phyloP scores from a whole-genome alignment of 1,140 invertebrate species.

The Octopus sinensis region DNA sequence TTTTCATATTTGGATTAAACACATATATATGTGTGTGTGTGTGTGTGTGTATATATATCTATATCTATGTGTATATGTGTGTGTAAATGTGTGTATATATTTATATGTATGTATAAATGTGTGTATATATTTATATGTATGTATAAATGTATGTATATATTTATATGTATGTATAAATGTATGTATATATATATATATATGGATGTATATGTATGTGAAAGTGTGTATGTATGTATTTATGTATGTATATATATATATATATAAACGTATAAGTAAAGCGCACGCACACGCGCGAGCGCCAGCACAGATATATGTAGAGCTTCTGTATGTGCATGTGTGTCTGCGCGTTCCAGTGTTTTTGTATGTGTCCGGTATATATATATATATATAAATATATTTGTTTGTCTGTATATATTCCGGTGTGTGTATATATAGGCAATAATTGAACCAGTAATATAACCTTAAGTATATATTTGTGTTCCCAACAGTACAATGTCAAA shows the following conservation, averaged over 20 bases:
- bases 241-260: neutral
- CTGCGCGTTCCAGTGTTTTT: too few species aligned
- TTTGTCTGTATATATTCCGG: too few species aligned
- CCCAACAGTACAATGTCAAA: too few species aligned
- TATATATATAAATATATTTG: too few species aligned
- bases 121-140: neutral
- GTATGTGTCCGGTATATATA: too few species aligned
- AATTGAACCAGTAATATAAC: too few species aligned
- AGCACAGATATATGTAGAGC: too few species aligned
- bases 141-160: neutral
- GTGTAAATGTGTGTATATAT: neutral
- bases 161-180: neutral
- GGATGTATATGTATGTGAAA: neutral
- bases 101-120: neutral
- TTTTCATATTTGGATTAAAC: too few species aligned
- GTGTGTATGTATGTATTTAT: neutral
- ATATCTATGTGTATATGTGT: neutral
- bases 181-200: neutral
- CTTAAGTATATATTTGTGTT: too few species aligned
- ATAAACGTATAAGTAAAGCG: neutral
- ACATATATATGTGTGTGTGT: too few species aligned
- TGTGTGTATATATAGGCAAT: too few species aligned
- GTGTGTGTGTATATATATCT: neutral
- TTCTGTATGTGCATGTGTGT: neutral
- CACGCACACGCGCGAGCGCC: too few species aligned